A percentile compares a stretch with the other conserved stretches of the same genome.
Evolutionary conservation across 2,113 vertebrate genomes (phyloP).

Genomic region (Puffinus mauretanicus): DNA sequence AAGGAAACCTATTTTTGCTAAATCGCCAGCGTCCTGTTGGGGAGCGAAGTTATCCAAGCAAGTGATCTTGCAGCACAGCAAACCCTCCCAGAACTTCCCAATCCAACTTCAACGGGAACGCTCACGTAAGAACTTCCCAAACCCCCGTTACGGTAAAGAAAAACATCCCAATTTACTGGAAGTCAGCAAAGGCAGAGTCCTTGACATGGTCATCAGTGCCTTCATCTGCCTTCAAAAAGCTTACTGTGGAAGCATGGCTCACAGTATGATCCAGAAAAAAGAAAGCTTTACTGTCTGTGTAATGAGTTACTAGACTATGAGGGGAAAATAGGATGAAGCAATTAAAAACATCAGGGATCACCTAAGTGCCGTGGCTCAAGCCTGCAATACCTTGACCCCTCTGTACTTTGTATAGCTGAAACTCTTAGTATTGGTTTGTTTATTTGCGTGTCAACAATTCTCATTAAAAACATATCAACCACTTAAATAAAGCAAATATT

Average conservation of each 20-base stretch:
- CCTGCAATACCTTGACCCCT: background rate
- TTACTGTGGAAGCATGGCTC: background rate
- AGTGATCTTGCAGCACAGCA: background rate
- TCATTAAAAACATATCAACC: background rate
- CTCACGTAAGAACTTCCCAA: background rate
- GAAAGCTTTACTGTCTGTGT: background rate
- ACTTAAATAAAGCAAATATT: background rate
- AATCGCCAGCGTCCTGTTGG: background rate
- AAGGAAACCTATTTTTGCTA: background rate
- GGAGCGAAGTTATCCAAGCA: background rate
- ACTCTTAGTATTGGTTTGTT: rapidly evolving
- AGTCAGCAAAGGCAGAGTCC: background rate
- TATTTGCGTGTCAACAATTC: background rate
- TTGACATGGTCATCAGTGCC: background rate
- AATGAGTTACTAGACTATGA: background rate
- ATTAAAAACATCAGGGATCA: background rate
- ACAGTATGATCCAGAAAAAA: rapidly evolving
- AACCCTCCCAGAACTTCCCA: background rate
- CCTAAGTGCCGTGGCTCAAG: background rate
- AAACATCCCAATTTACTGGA: background rate
- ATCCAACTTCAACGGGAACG: rapidly evolving
- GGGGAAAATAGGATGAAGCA: background rate
- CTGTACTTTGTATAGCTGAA: background rate
- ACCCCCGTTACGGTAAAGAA: rapidly evolving
- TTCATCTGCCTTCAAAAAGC: background rate